Conservation (phyloP, 1,140 invertebrate genomes). For the Mycetomoellerius zeteki region DNA sequence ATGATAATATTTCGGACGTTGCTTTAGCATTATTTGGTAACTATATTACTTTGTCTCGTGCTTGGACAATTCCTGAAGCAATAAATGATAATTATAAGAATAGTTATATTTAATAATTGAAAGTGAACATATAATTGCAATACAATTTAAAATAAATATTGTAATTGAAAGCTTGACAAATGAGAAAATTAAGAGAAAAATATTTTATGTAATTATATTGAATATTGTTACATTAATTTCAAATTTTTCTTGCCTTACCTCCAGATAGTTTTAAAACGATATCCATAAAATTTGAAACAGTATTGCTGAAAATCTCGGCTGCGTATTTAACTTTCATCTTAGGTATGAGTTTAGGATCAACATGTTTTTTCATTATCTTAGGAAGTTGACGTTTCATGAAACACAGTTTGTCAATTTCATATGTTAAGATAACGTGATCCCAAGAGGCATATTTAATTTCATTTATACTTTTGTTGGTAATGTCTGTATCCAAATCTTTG, state of each 20-base stretch:
- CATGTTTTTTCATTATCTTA: not conserved
- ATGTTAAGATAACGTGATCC: not conserved
- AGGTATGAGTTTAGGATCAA: not conserved
- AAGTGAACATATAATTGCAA: too few relatives aligned
- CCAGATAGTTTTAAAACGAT: not conserved
- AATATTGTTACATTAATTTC: conserved; percentile 2
- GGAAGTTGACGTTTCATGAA: not conserved
- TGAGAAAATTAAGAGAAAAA: too few relatives aligned
- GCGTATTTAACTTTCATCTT: conserved; percentile 21
- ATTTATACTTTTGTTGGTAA: not conserved
- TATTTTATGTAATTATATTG: too few relatives aligned
- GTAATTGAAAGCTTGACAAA: too few relatives aligned
- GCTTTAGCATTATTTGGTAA: not conserved
- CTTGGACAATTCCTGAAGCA: not conserved
- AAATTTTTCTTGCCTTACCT: not conserved
- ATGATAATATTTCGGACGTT: not conserved
- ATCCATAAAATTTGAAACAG: conserved; percentile 21
- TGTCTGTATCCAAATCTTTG: not conserved
- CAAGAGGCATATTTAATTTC: not conserved
- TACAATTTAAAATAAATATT: too few relatives aligned
- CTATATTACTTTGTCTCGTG: not conserved
- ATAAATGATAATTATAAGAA: too few relatives aligned
- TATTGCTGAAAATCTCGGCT: not conserved
- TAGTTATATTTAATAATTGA: too few relatives aligned
- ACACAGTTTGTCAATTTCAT: conserved; percentile 2